Evolutionary conservation across 2,113 vertebrate genomes (phyloP).

Genomic region (Brachionichthys hirsutus): DNA sequence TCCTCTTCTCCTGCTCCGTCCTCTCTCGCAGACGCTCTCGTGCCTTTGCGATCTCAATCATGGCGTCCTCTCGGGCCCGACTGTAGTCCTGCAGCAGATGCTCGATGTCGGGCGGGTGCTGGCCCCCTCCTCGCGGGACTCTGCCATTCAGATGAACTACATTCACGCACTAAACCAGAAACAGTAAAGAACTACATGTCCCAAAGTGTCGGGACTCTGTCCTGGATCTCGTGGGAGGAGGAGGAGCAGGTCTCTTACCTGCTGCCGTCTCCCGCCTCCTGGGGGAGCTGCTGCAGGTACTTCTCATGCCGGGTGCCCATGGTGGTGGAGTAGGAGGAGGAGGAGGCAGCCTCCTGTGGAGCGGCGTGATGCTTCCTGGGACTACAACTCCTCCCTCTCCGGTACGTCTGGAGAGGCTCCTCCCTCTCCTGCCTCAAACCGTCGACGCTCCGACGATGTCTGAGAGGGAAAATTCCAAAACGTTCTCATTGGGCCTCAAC

Average conservation of each 20-base stretch:
- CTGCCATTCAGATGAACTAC: slow-evolving; percentile 60
- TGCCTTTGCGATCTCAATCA: slow-evolving; percentile 87
- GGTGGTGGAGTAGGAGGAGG: too few relatives aligned
- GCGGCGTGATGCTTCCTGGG: slow-evolving; percentile 79
- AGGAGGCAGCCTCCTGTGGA: slow-evolving; percentile 33
- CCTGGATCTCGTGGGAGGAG: neutral
- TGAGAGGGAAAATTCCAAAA: slow-evolving; percentile 42
- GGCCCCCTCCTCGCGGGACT: slow-evolving; percentile 65
- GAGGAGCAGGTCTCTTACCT: slow-evolving; percentile 68
- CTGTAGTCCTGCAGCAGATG: slow-evolving; percentile 86
- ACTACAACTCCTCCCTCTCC: slow-evolving; percentile 85
- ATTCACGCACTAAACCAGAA: neutral
- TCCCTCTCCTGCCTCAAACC: slow-evolving; percentile 80
- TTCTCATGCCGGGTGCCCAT: too few relatives aligned
- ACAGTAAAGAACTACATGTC: neutral
- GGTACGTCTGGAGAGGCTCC: slow-evolving; percentile 77
- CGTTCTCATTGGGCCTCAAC: too few relatives aligned
- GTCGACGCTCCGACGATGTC: slow-evolving; percentile 85
- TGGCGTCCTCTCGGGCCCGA: slow-evolving; percentile 87
- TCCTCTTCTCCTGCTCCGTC: slow-evolving; percentile 87
- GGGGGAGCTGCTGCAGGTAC: too few relatives aligned
- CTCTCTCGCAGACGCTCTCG: slow-evolving; percentile 84
- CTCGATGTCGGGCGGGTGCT: slow-evolving; percentile 85
- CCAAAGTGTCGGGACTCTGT: neutral
- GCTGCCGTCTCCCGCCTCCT: too few relatives aligned